phyloP scores from a whole-genome alignment of 2,797 vertebrate species.

The Dryobates pubescens region DNA sequence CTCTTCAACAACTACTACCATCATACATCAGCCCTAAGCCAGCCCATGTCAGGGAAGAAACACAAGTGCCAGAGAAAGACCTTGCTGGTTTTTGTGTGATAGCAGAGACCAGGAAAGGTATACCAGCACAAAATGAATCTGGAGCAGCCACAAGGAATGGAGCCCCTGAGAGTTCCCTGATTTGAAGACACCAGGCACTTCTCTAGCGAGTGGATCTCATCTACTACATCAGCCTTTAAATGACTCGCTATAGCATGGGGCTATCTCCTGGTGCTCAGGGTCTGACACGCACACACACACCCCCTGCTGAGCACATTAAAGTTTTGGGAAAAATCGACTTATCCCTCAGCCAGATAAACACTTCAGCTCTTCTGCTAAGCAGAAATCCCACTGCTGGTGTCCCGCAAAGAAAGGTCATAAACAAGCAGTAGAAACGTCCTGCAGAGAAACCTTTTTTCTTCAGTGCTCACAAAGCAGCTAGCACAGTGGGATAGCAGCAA shows the following conservation, averaged over 20 bases:
- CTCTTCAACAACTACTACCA: neutral
- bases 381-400: neutral
- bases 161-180: neutral
- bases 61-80: neutral
- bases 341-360: neutral
- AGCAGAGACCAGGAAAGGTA: neutral
- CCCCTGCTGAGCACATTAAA: neutral
- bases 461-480: neutral
- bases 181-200: conserved; percentile 10
- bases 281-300: neutral
- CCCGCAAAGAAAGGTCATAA: neutral
- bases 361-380: conserved; percentile 24
- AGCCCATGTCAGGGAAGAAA: neutral
- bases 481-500: conserved; percentile 11
- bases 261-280: neutral
- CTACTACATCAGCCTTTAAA: conserved; percentile 4
- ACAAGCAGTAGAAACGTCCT: conserved; percentile 18
- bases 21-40: fast-evolving
- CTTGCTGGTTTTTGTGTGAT: fast-evolving
- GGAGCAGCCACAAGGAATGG: fast-evolving
- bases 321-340: conserved; percentile 13
- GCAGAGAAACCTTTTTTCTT: conserved; percentile 36
- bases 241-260: neutral
- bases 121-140: neutral
- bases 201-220: neutral